These are phyloP conservation scores for Pararge aegeria DNA, from an alignment of 1,140 invertebrate genomes.

Conservation along the genomic window DNA sequence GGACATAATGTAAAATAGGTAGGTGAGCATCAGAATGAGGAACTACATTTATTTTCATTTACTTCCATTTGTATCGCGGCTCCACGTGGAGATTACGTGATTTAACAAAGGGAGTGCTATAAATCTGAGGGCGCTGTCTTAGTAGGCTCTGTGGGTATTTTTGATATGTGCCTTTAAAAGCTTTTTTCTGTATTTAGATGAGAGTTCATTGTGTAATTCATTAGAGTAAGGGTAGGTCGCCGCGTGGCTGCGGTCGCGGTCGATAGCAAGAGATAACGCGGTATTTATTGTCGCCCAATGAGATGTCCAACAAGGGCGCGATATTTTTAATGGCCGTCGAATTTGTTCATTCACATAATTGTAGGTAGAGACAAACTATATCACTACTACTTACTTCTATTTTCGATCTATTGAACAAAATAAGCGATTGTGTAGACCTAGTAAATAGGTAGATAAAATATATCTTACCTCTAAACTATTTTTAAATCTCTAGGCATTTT, in stretches of 20 bases:
- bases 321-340: slow-evolving; percentile 63
- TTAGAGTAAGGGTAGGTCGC: slow-evolving; percentile 73
- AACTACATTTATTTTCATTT: slow-evolving; percentile 79
- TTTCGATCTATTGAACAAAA: neutral
- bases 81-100: slow-evolving; percentile 78
- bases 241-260: slow-evolving; percentile 56
- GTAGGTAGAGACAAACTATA: neutral
- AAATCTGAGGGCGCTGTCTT: slow-evolving; percentile 76
- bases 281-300: slow-evolving; percentile 72
- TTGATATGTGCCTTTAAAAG: slow-evolving; percentile 80
- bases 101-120: slow-evolving; percentile 77
- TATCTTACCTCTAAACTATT: too few species aligned
- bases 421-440: neutral
- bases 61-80: slow-evolving; percentile 73
- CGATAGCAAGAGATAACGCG: slow-evolving; percentile 75
- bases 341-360: slow-evolving; percentile 65
- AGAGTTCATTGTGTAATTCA: slow-evolving; percentile 79
- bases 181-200: slow-evolving; percentile 80
- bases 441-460: too few species aligned
- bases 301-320: slow-evolving; percentile 63
- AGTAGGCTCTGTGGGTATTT: slow-evolving; percentile 78
- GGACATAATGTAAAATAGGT: slow-evolving; percentile 69
- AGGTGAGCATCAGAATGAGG: slow-evolving; percentile 72
- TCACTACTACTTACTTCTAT: neutral
- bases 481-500: too few species aligned